Evolutionary conservation across 2,113 vertebrate genomes (phyloP), one percentile per base, ranked within the genome.

Genomic region (Ia io): DNA sequence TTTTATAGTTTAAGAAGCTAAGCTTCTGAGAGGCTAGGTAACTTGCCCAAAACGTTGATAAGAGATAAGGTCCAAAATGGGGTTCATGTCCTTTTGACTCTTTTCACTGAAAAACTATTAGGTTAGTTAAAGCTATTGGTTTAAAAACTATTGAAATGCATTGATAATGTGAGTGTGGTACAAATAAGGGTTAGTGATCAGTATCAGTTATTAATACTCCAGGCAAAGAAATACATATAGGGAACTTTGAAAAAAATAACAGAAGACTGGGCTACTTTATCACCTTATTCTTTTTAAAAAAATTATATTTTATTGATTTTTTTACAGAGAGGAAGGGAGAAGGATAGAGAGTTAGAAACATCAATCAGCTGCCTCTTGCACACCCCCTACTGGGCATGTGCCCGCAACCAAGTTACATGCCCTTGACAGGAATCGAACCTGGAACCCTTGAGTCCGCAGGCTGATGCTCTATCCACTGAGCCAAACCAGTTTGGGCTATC

Each of bases 101-200:
- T 78, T 76, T 88, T 76, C n/a, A 73, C 23, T 67, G 32, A 93
- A 74, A 6, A 85, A 56, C 11, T 56, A 1, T 25, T 93, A 69
- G 12, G 83, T 78, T 93, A 91, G 32, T 93, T 82, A 42, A 95
- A 96, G 90, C 23, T 91, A 13, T 61, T 93, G 28, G 14, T 94
- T 51, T 53, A 92, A 84, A 76, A 95, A 71, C 35, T 42, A 51
- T 6, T 79, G 37, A 59, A 32, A 76, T 91, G 61, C 14, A 25
- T 30, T 71, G 23, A 92, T 73, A 35, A 47, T 89, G 22, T 44
- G n/a, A n/a, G 23, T 88, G 20, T 84, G 7, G 23, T 85, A 51
- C 47, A 96, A 93, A 80, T 91, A 90, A 89, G 59, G 12, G 12
- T 3, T 71, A 83, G 6, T 85, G 51, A 84, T 37, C 22, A 70